phyloP scores from a whole-genome alignment of 2,113 vertebrate species.

The Promerops cafer region DNA sequence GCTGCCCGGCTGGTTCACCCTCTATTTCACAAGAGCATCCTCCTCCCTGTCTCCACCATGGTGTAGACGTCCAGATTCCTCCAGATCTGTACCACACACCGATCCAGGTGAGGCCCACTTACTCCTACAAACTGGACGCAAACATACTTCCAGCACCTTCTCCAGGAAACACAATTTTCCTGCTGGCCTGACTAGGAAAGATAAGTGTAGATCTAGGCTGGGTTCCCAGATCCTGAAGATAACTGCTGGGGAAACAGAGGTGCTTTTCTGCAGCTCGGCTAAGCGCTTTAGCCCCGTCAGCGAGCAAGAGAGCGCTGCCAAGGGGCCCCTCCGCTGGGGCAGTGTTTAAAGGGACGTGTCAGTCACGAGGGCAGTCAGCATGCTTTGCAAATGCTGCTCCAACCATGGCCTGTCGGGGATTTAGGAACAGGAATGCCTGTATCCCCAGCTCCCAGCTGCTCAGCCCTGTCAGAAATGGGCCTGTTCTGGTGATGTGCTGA shows the following conservation, averaged over 20 bases:
- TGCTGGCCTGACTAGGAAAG: background rate
- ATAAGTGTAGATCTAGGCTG: background rate
- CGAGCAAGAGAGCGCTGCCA: rapidly evolving
- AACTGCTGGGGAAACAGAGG: background rate
- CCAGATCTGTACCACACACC: background rate
- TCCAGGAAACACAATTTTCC: background rate
- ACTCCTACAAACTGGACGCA: background rate
- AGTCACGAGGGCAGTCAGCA: rapidly evolving
- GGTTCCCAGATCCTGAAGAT: background rate
- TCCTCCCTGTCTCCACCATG: rapidly evolving
- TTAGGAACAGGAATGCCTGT: background rate
- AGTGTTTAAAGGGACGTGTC: background rate
- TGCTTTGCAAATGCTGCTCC: background rate
- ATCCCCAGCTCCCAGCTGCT: background rate
- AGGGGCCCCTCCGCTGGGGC: background rate
- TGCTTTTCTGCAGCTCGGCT: background rate
- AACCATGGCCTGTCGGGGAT: rapidly evolving
- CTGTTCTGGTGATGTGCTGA: background rate
- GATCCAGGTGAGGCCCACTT: background rate
- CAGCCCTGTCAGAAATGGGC: background rate
- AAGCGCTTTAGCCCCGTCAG: rapidly evolving
- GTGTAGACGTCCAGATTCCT: background rate
- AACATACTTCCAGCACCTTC: background rate
- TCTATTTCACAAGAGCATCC: rapidly evolving
- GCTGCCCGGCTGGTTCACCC: background rate